Percentiles rank a stretch among this genome's conserved stretches.
Evolutionary conservation across 2,888 invertebrate species (phyloP).

Genomic region (Polyommatus iphigenia): DNA sequence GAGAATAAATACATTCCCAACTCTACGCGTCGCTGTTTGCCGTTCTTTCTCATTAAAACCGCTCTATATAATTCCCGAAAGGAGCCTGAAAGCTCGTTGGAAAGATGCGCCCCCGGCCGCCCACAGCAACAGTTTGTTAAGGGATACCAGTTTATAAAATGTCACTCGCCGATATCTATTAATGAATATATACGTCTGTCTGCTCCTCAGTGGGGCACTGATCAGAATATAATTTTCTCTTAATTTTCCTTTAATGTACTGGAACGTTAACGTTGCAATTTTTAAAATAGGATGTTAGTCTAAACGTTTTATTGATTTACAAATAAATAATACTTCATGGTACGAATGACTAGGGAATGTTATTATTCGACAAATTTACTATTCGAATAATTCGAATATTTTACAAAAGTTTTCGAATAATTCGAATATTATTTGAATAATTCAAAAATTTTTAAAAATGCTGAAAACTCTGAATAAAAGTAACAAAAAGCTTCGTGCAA

Average conservation of each 20-base stretch:
- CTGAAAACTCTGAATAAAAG: too few species aligned
- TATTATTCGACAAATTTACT: too few species aligned
- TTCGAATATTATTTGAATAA: too few species aligned
- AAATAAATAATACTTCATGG: too few species aligned
- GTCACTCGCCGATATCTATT: conserved; percentile 3
- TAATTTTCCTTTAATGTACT: not conserved
- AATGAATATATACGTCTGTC: not conserved
- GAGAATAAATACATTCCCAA: too few species aligned
- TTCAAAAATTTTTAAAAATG: too few species aligned
- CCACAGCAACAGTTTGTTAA: conserved; percentile 72
- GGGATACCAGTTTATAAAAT: conserved; percentile 51
- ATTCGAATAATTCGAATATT: too few species aligned
- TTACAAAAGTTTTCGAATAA: too few species aligned
- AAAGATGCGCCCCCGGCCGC: conserved; percentile 45
- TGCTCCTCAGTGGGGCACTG: not conserved
- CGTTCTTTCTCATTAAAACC: conserved; percentile 38
- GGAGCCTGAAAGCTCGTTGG: conserved; percentile 42
- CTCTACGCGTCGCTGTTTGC: too few species aligned
- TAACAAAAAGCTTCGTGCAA: too few species aligned
- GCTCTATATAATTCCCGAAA: conserved; percentile 48
- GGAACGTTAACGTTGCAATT: not conserved
- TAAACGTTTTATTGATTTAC: too few species aligned
- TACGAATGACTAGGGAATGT: too few species aligned
- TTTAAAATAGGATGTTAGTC: not conserved
- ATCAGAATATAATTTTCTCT: not conserved